Base-by-base conservation (phyloP, 2,888 invertebrate species). In the Amiota communis region DNA sequence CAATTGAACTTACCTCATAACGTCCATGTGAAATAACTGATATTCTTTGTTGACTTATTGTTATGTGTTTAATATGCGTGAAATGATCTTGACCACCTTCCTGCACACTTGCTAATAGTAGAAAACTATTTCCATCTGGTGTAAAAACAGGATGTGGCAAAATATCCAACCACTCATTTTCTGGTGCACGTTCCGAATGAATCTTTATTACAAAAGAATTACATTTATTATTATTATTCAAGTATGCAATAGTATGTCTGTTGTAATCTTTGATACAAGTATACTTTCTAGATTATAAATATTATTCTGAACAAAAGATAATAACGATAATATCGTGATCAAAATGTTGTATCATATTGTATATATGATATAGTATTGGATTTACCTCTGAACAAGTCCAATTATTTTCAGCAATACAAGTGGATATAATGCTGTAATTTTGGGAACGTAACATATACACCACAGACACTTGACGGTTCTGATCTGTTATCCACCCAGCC, bases 361-460 rank as follows among this genome's bases (percentile, higher is more conserved):
- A n/a, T 1, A 23, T 15, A 4, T 51, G 2, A 0, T 4, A 51
- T n/a, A 12, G 0, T 15, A 48, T n/a, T 53, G 23, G 8, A 68
- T 91, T 90, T 85, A 96, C 97, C 93, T 96, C 95, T 79, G 93
- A 92, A 90, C 98, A 98, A 72, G 93, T 93, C 94, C 96, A 95
- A 87, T 93, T 94, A 9, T 95, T 72, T 53, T 84, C 94, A 63
- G 94, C 93, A 75, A 93, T 92, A 89, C 98, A 98, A 77, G 96
- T 93, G 77, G 96, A 95, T 83, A 98, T 93, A 76, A 97, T 93
- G 81, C 96, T 96, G 79, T 96, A 92, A 90, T 98, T 98, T 91
- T 98, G 98, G 63, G 95, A 94, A 81, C 98, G 93, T 90, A 97
- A 97, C 93, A 97, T 95, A 96, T 97, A 98, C 73, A 97, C 95